A percentile compares a stretch with the other conserved stretches of the same genome.
phyloP scores from a whole-genome alignment of 2,797 vertebrate species.

The Oryzias dopingdopingensis region DNA sequence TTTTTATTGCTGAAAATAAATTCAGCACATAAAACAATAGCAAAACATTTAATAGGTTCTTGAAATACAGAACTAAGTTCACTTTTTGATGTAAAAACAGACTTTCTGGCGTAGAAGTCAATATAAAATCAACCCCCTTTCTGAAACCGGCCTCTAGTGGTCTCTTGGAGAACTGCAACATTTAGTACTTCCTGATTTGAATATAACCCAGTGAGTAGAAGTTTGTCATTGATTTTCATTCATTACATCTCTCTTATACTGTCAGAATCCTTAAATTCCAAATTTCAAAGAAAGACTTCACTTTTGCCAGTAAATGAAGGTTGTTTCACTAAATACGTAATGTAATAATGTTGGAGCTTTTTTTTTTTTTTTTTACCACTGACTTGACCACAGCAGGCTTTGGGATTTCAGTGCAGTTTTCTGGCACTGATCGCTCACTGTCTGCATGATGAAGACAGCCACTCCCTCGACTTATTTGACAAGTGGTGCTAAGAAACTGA shows the following conservation, averaged over 20 bases:
- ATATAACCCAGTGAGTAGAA: too few species aligned
- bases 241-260: constrained; percentile 54
- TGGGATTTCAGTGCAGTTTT: constrained; percentile 15
- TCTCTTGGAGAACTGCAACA: too few species aligned
- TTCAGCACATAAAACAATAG: too few species aligned
- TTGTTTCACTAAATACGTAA: constrained; percentile 10
- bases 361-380: not conserved
- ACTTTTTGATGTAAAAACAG: constrained; percentile 43
- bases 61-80: too few species aligned
- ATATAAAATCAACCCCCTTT: too few species aligned
- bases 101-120: constrained; percentile 14
- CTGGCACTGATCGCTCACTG: constrained; percentile 24
- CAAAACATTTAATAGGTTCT: too few species aligned
- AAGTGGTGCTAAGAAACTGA: constrained; percentile 45
- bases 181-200: too few species aligned
- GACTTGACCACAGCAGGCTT: constrained; percentile 7
- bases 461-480: constrained; percentile 49
- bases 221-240: constrained; percentile 32
- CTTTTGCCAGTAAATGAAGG: constrained; percentile 3
- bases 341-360: constrained; percentile 15
- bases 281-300: constrained; percentile 43
- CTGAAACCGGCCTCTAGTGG: too few species aligned
- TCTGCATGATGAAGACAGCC: constrained; percentile 50
- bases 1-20: too few species aligned
- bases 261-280: constrained; percentile 26